Percentiles rank a stretch among this genome's conserved stretches.
Evolutionary conservation across 1,140 invertebrate species (phyloP).

Genomic region (Panonychus citri): DNA sequence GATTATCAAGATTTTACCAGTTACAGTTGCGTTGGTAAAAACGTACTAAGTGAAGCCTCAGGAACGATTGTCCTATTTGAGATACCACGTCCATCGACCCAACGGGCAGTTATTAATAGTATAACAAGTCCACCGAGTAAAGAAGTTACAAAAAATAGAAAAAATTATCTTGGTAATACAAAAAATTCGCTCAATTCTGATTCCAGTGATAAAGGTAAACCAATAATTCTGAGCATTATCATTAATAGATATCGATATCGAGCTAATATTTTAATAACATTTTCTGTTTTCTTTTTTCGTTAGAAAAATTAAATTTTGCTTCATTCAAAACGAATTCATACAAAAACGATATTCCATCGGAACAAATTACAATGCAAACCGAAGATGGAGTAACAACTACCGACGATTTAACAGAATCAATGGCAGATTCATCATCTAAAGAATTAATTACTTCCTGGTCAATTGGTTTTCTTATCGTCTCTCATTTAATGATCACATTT

Average conservation of each 20-base stretch:
- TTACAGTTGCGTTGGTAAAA: slow-evolving; percentile 79
- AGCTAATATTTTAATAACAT: too few species aligned
- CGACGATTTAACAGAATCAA: neutral
- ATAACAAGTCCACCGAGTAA: neutral
- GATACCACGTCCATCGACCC: slow-evolving; percentile 1
- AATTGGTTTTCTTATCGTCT: too few species aligned
- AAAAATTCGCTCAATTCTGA: neutral
- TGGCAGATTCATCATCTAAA: too few species aligned
- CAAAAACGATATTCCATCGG: neutral
- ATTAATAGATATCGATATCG: too few species aligned
- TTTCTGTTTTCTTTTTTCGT: neutral
- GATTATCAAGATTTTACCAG: slow-evolving; percentile 43
- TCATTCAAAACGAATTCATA: neutral
- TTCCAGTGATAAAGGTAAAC: neutral
- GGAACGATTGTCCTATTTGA: slow-evolving; percentile 63
- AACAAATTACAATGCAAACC: neutral
- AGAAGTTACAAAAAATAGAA: neutral
- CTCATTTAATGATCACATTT: too few species aligned
- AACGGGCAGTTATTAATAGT: neutral
- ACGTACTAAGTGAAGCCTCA: slow-evolving; percentile 70
- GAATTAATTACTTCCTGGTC: too few species aligned
- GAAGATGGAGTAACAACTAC: neutral
- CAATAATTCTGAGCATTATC: too few species aligned
- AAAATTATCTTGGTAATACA: neutral
- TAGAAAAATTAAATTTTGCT: neutral